Conservation (phyloP, 1,140 invertebrate genomes). For the Amyelois transitella region DNA sequence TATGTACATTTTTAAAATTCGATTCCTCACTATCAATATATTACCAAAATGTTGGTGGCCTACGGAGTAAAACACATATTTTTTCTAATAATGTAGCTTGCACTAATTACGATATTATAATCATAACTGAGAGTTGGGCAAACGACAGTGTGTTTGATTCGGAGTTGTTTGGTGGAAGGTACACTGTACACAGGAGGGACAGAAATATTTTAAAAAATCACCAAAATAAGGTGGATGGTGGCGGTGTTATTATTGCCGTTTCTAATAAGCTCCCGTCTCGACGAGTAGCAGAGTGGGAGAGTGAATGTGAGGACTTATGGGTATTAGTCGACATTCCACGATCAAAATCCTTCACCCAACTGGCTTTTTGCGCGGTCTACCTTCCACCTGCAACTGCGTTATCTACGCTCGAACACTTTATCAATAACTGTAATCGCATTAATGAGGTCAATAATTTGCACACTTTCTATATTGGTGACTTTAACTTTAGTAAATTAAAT, state of each 20-base stretch:
- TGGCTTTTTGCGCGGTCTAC: conserved; percentile 12
- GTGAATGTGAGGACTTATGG: conserved; percentile 19
- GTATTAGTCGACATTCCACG: neutral
- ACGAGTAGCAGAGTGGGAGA: conserved; percentile 5
- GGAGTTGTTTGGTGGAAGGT: conserved; percentile 13
- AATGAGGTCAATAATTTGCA: neutral
- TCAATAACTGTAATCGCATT: conserved; percentile 3
- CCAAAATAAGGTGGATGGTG: conserved; percentile 4
- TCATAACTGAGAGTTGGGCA: conserved; percentile 16
- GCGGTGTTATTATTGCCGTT: conserved; percentile 12
- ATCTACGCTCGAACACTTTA: neutral
- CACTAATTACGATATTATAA: conserved; percentile 14
- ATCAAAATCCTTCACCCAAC: neutral
- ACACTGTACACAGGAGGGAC: conserved; percentile 14
- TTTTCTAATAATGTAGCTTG: conserved; percentile 7
- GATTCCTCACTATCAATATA: conserved; percentile 6
- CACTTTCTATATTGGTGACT: conserved; percentile 4
- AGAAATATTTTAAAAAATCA: neutral
- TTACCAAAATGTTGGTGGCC: conserved; percentile 15
- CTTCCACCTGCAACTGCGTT: conserved; percentile 8
- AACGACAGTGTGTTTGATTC: neutral
- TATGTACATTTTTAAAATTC: neutral
- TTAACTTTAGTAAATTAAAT: conserved; percentile 5
- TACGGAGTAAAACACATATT: conserved; percentile 15
- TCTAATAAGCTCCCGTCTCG: conserved; percentile 2